Base-by-base conservation (phyloP, 2,797 vertebrate genomes). In the Acanthis flammea region DNA sequence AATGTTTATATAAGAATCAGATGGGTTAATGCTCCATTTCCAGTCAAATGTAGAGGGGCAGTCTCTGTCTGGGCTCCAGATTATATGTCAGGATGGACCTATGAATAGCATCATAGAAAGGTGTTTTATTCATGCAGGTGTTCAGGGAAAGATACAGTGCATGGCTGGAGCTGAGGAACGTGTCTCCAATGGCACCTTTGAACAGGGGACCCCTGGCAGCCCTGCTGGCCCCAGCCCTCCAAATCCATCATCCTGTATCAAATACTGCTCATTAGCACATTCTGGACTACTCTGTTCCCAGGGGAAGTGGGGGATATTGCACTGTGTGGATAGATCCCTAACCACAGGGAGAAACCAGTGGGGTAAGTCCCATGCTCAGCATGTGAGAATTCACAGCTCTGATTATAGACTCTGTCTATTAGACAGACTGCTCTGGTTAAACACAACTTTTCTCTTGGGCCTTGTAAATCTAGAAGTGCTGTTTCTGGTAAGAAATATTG, bases 401-500 rank as follows among this genome's bases (percentile, higher is more conserved):
- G 71, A 31, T 91, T 89, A 87, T 37, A 74, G 92, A 89, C 83
- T 81, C n/a, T 48, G 31, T 25, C 71, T 71, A 27, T 12, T 47
- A 65, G 45, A 51, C 31, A 82, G 39, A 16, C 16, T 80, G 84
- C 80, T 63, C 57, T 62, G 81, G 65, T 83, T 94, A 74, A 88
- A 77, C 30, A 6, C 72, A 91, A 63, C 14, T 80, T 91, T 91
- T 58, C 61, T 45, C 39, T 79, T 85, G 75, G 83, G 88, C 41
- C 93, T 87, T 86, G 75, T 94, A 93, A 94, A 95, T 28, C 24
- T 74, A 28, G 39, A 88, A 92, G 27, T 74, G 50, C 39, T 82
- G 30, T 92, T 96, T 90, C 92, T 95, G 45, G 51, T 91, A 87
- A 73, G 80, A 78, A 95, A 93, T 92, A 93, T 10, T 79, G 60